Evolutionary conservation across 2,113 vertebrate genomes (phyloP), one percentile per base, ranked within the genome.

Genomic region (Ctenomys sociabilis): DNA sequence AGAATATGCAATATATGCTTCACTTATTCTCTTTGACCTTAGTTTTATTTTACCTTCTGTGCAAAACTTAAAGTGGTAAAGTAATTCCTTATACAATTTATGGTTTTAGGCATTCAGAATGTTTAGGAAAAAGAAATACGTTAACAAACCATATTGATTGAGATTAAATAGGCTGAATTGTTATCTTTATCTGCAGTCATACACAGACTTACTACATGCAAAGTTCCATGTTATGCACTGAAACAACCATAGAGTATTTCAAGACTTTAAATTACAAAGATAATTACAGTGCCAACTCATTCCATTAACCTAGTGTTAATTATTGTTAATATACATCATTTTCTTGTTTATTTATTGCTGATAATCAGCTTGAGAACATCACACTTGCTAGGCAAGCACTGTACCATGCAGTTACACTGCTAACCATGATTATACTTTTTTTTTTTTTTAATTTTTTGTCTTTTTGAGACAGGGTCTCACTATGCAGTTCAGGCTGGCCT

Each of bases 71-170:
- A 85, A 94, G 22, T n/a, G 61, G n/a, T 49, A 59, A 90, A 90
- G 37, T 85, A 45, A 52, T 89, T 93, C 10, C 87, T 80, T 90
- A 30, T 90, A 26, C 5, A 68, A 73, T 21, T 94, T 84, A 35
- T 73, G 90, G 95, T 95, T 88, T 90, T 5, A 94, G 40, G n/a
- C 21, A 85, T 85, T 84, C 35, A 95, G n/a, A 90, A 90, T 96
- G 14, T 63, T 85, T 94, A 85, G 59, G 77, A 85, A 45, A 70
- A 26, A 32, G 32, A 43, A 43, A 32, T 37, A 78, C 28, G 24
- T 40, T 72, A 72, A 72, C 63, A 66, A 40, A 95, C 4, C 61
- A 30, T 30, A 52, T 52, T 90, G 54, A 82, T 70, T 81, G 49
- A 95, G 59, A 85, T 93, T 91, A 22, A 91, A 80, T 88, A 80